Evolutionary conservation across 2,888 invertebrate genomes (phyloP), one percentile per base, ranked within the genome.

Genomic region (Chrysolina americana): DNA sequence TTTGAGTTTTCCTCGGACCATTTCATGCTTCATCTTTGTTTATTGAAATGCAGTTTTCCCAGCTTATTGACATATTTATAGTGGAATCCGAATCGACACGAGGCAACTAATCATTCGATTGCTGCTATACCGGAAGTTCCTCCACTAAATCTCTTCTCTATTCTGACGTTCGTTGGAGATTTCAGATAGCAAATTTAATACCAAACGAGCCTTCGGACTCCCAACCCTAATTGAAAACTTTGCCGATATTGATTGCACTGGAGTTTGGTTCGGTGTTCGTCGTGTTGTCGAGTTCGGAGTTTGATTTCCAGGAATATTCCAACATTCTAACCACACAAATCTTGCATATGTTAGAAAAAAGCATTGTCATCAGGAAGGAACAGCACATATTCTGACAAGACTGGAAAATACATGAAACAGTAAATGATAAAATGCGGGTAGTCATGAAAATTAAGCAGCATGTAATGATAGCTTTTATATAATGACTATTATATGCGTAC

Each of bases 31-130:
- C 53, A 19, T 53, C 17, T 10, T 11, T 53, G 17, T 6, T 53
- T 4, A 10, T 19, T 0, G 4, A 17, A 21, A 10, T 21, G 13
- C 1, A 53, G 53, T 53, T 19, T 53, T 19, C 19, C 10, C n/a
- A 53, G 10, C 19, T 53, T 10, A 3, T 2, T 11, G 19, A 11
- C 17, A 53, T 53, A 53, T 53, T 53, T 53, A 17, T 19, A 11
- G 19, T 10, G 0, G 19, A n/a, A n/a, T n/a, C n/a, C n/a, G n/a
- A n/a, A n/a, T n/a, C n/a, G 53, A 53, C 21, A 21, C 17, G 17
- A 53, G 19, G 53, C 19, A 53, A 53, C 53, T 19, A 19, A 53
- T 53, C 53, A 53, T 53, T 53, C 19, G 53, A 11, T 53, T 53
- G 19, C 53, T 11, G 10, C 53, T 10, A 19, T 19, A 53, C 17